phyloP scores from a whole-genome alignment of 2,888 invertebrate genomes.

The Pandemis cinnamomeana region DNA sequence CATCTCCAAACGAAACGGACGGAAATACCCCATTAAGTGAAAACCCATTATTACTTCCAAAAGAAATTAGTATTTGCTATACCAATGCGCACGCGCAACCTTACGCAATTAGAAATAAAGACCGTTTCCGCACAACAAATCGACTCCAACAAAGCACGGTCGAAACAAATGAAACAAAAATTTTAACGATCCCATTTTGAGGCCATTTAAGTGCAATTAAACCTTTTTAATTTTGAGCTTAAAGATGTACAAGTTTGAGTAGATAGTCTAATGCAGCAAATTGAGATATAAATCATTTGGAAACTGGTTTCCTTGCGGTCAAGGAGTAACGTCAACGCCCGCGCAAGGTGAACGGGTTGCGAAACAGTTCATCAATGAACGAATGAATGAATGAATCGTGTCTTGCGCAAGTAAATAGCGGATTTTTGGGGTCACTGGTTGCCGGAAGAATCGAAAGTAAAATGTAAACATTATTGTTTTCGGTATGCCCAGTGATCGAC shows the following conservation, averaged over 20 bases:
- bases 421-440: neutral
- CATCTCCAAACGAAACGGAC: slow-evolving; percentile 2
- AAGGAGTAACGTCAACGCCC: slow-evolving; percentile 32
- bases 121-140: neutral
- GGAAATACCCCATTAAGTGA: slow-evolving; percentile 15
- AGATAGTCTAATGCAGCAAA: neutral
- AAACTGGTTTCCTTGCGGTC: slow-evolving; percentile 8
- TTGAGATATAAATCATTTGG: neutral
- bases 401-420: slow-evolving; percentile 5
- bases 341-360: slow-evolving; percentile 37
- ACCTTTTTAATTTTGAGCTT: neutral
- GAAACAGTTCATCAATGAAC: slow-evolving; percentile 36
- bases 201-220: neutral
- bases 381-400: slow-evolving; percentile 30
- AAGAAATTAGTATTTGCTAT: neutral
- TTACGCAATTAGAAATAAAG: neutral
- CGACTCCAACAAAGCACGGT: neutral
- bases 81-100: neutral
- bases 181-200: neutral
- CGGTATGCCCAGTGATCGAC: too few relatives aligned
- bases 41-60: slow-evolving; percentile 12
- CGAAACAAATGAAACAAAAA: slow-evolving; percentile 1
- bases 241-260: neutral
- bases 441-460: slow-evolving; percentile 10
- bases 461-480: neutral